phyloP scores from a whole-genome alignment of 1,140 invertebrate species.

The Eriocheir sinensis region DNA sequence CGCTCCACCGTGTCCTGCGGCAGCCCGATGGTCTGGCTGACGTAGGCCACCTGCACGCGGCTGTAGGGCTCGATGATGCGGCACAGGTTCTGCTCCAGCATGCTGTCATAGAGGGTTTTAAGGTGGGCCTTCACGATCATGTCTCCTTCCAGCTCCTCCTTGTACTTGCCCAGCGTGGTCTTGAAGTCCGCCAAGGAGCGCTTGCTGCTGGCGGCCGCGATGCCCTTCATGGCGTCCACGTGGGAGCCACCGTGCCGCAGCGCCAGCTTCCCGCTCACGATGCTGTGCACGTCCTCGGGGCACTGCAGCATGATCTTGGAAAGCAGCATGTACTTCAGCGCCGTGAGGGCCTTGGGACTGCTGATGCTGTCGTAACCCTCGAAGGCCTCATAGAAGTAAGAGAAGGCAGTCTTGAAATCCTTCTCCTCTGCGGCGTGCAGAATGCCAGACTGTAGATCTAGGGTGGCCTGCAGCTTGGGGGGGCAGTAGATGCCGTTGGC shows the following conservation, averaged over 20 bases:
- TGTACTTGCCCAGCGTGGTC: constrained; percentile 91
- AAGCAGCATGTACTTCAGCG: constrained; percentile 99
- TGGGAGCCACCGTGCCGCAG: constrained; percentile 97
- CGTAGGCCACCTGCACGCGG: constrained; percentile 93
- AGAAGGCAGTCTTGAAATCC: constrained; percentile 99
- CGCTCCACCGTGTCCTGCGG: constrained; percentile 96
- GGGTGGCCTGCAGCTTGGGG: constrained; percentile 97
- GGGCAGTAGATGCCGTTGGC: constrained; percentile 99
- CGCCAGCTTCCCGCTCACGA: constrained; percentile 97
- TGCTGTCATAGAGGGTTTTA: constrained; percentile 97
- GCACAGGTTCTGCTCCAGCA: constrained; percentile 99
- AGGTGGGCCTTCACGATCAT: constrained; percentile 98
- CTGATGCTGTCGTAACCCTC: constrained; percentile 99
- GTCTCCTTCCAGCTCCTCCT: constrained; percentile 96
- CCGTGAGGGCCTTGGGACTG: constrained; percentile 93
- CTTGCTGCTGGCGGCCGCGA: constrained; percentile 97
- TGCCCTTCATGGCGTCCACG: constrained; percentile 98
- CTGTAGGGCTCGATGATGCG: constrained; percentile 99
- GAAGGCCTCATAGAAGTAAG: constrained; percentile 99
- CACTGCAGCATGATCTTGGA: constrained; percentile 99
- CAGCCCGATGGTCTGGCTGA: constrained; percentile 93
- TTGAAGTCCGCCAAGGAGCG: constrained; percentile 98
- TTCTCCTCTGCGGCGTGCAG: constrained; percentile 99
- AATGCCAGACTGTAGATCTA: constrained; percentile 98
- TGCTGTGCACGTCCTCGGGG: constrained; percentile 97